Evolutionary conservation across 2,797 vertebrate genomes (phyloP), one percentile per base, ranked within the genome.

Genomic region (Lutjanus campechanus): DNA sequence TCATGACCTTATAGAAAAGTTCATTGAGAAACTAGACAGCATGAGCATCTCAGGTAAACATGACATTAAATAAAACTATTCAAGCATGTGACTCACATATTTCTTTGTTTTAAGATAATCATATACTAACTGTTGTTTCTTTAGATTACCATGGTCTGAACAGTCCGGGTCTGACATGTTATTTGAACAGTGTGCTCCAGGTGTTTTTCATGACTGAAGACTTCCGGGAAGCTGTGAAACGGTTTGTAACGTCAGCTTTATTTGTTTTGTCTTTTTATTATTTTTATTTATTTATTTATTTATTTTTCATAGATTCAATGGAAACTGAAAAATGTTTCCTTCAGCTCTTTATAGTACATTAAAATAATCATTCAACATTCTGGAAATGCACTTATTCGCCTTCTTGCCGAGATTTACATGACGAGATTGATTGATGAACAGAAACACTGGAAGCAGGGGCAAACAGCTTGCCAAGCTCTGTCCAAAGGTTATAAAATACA

Each of bases 111-210:
- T 12, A 6, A 2, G 44, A 47, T 53, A 9, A 36, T 62, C 5
- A 3, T 25, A 13, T 44, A 36, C 29, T 4, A 36, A 0, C 16
- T 51, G 11, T 4, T 79, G 54, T 77, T 41, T 0, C 29, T 82
- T 46, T 12, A 90, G 91, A 86, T 87, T 85, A 94, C 56, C 15
- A 91, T 11, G 95, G 95, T 1, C 76, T 96, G n/a, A 22, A 8
- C 10, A 94, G 95, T 83, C 94, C 92, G 20, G 95, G 95, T 11
- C 82, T 94, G 0, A 95, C 95, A 0, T 95, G 95, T 73, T 96
- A 95, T 59, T 46, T 95, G 78, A 96, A 95, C 81, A 85, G 91
- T 10, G 85, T 95, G 4, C 89, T 95, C 15, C 95, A 96, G 71
- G 93, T 93, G 70, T 89, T 96, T 50, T 96, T 92, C 81, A 94